Evolutionary conservation across 2,888 invertebrate species (phyloP), one percentile per base, ranked within the genome.

Genomic region (Prosopocoilus inquinatus): DNA sequence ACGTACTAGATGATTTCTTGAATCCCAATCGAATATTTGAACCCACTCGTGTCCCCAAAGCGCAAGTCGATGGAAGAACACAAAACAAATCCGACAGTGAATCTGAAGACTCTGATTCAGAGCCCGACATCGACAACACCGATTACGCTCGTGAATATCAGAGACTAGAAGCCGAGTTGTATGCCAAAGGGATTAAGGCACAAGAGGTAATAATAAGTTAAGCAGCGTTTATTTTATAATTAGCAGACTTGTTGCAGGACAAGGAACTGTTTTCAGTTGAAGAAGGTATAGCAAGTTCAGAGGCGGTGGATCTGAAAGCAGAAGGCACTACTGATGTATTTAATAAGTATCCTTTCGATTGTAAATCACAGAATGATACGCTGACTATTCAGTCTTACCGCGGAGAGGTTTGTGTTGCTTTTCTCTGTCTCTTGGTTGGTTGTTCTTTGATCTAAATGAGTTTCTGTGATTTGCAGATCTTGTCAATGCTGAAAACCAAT

Each of bases 91-190:
- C 20, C 38, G 16, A 38, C 28, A 49, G 38, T 7, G 66, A 66
- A 13, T 62, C 64, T n/a, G 62, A 64, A 9, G 53, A 38, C 2
- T 51, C 61, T 9, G 11, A 38, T 39, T 35, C 28, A 11, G 58
- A 56, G 34, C 44, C 20, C 11, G 38, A 20, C 2, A 50, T 51
- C 13, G 13, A 55, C 11, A 45, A 53, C 32, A 55, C 53, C 12
- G 47, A 63, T 33, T 73, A 74, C 60, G 71, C 70, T 41, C 65
- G 68, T 48, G 64, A 67, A 13, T 73, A 66, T 60, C 70, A 70
- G 43, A 53, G 57, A 20, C 55, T 65, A 28, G 74, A 74, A 63
- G 64, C 70, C 60, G 55, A 63, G 15, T 61, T 66, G 38, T 73
- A 73, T 57, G 63, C 67, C 9, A 50, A 58, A 33, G 48, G 43